Conservation (phyloP, 2,888 invertebrate genomes). For the Blera fallax region DNA sequence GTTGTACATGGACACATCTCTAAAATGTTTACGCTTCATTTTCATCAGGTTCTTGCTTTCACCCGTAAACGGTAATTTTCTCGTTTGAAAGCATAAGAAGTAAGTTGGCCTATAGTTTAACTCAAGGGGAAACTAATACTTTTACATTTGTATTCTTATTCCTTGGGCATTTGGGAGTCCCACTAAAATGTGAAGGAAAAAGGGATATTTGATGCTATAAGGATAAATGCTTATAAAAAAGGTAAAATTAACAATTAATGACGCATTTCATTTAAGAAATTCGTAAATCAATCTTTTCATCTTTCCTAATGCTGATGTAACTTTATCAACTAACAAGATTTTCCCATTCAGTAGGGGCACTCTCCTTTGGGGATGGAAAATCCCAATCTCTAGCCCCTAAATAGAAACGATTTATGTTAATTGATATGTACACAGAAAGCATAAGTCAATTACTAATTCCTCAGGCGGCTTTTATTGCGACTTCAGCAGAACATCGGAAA, state of each 20-base stretch:
- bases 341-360: conserved; percentile 3
- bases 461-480: conserved; percentile 46
- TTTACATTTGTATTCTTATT: conserved; percentile 32
- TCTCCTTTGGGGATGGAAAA: neutral
- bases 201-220: conserved; percentile 30
- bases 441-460: conserved; percentile 68
- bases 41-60: conserved; percentile 35
- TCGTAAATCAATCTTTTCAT: conserved; percentile 35
- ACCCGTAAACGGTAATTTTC: conserved; percentile 34
- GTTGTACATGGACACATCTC: conserved; percentile 52
- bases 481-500: conserved; percentile 39
- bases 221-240: conserved; percentile 53
- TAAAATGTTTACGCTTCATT: conserved; percentile 65
- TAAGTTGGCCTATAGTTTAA: conserved; percentile 24
- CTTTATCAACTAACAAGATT: conserved; percentile 22
- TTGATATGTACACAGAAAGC: conserved; percentile 49
- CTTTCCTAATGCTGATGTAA: neutral
- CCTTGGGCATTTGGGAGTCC: neutral
- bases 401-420: conserved; percentile 66
- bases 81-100: conserved; percentile 34
- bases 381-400: conserved; percentile 10
- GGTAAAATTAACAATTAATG: conserved; percentile 55
- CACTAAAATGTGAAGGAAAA: conserved; percentile 25
- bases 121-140: conserved; percentile 31
- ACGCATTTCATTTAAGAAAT: conserved; percentile 31